Evolutionary conservation across 2,113 vertebrate genomes (phyloP).

Genomic region (Mionectes macconnelli): DNA sequence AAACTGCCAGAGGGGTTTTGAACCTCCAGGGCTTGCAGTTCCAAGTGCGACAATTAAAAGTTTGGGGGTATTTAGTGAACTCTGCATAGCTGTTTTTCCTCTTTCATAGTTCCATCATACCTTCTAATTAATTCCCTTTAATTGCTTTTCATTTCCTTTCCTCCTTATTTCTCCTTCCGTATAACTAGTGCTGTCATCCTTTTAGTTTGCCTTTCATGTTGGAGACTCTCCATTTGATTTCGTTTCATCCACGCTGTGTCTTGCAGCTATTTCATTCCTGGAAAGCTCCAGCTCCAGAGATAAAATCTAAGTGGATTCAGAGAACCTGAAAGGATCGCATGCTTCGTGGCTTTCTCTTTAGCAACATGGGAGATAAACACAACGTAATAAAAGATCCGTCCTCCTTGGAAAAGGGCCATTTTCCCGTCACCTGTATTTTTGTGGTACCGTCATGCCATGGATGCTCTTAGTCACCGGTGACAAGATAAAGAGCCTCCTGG

Average conservation of each 20-base stretch:
- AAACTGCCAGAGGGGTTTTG: conserved; percentile 37
- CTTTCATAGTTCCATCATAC: conserved; percentile 37
- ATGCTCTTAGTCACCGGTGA: conserved; percentile 17
- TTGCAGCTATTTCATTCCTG: conserved; percentile 63
- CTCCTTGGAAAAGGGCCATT: conserved; percentile 39
- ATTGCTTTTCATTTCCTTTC: conserved; percentile 65
- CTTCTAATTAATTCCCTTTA: conserved; percentile 69
- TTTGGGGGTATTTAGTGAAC: conserved; percentile 54
- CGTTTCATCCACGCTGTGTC: conserved; percentile 44
- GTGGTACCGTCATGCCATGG: neutral
- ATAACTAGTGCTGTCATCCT: conserved; percentile 52
- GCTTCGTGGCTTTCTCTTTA: conserved; percentile 26
- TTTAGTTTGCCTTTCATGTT: conserved; percentile 62
- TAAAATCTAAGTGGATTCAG: conserved; percentile 59
- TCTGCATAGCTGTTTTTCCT: conserved; percentile 62
- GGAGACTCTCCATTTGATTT: conserved; percentile 51
- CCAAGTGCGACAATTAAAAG: conserved; percentile 57
- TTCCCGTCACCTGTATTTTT: conserved; percentile 23
- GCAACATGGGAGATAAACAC: conserved; percentile 10
- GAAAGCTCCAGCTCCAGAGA: conserved; percentile 41
- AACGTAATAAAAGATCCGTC: neutral
- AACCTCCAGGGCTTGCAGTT: conserved; percentile 54
- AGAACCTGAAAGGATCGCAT: conserved; percentile 40
- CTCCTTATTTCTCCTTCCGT: conserved; percentile 41
- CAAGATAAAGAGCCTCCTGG: neutral